Evolutionary conservation across 92 coral and sea anemone genomes (phyloP), one percentile per base, ranked within the genome.

Genomic region (Desmophyllum pertusum): DNA sequence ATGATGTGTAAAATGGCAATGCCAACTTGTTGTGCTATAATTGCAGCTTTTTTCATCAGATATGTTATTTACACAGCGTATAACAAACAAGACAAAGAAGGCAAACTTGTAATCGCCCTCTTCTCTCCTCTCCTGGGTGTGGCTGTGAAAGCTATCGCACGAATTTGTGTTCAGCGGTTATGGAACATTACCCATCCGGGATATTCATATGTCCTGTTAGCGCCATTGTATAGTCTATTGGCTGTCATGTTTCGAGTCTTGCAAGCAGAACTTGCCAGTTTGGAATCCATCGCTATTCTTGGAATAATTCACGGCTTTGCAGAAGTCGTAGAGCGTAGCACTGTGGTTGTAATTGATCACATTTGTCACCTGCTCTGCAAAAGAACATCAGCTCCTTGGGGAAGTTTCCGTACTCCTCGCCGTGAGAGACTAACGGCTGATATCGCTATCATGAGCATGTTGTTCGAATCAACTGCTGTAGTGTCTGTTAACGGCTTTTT

Each of bases 381-480:
- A n/a, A n/a, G n/a, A n/a, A n/a, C 27, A 4, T 75, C 43, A 21
- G 35, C 48, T 75, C 82, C 87, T 31, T 83, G 87, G 87, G 81
- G 87, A 59, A 35, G 87, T 83, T 83, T 55, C 40, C 87, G 81
- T 29, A 72, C 81, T 55, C 87, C 87, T 42, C 87, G 87, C 70
- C 70, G 82, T 41, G 82, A 83, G 46, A 59, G 87, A 83, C 81
- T 83, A 19, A 83, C 37, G 61, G 87, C 87, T 45, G 87, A 83
- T 57, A 83, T 83, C 73, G 81, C 87, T n/a, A 70, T 81, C 50
- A 51, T 81, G 53, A 81, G 85, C 68, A 81, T 81, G 77, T 27
- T 81, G 51, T 81, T 3, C 0, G 84, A 79, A 38, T 79, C 84
- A 36, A 79, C 21, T 10, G 75, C 17, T n/a, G 2, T 73, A n/a